phyloP scores from a whole-genome alignment of 2,113 vertebrate species.

The Tenebrosternarchus preto region DNA sequence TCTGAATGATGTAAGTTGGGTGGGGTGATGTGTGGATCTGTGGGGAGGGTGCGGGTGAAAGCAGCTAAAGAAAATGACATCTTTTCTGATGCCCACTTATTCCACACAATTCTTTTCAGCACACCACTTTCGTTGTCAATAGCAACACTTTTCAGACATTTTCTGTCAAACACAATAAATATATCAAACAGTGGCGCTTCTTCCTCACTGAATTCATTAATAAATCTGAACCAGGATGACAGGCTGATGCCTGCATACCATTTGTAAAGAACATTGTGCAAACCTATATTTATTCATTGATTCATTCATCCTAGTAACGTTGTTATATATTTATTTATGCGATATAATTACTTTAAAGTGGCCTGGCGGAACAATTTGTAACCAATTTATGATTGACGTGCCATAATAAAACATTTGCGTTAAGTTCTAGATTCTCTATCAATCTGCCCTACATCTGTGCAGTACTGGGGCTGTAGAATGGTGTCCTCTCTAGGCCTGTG shows the following conservation, averaged over 20 bases:
- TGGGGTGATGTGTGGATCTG: not conserved
- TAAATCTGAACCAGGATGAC: constrained; percentile 48
- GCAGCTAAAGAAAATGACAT: constrained; percentile 49
- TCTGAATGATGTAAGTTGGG: constrained; percentile 16
- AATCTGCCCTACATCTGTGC: not conserved
- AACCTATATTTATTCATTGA: constrained; percentile 49
- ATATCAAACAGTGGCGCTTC: constrained; percentile 40
- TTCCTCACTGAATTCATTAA: constrained; percentile 50
- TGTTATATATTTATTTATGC: constrained; percentile 50
- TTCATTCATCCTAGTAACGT: constrained; percentile 34
- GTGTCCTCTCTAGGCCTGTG: not conserved
- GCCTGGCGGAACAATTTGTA: constrained; percentile 53
- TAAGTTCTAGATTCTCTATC: constrained; percentile 36
- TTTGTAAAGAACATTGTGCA: constrained; percentile 42
- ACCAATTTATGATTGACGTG: constrained; percentile 52
- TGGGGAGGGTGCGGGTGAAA: not conserved
- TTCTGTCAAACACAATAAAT: constrained; percentile 49
- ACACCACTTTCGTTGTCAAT: constrained; percentile 44
- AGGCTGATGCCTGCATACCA: constrained; percentile 33
- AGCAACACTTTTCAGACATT: constrained; percentile 38
- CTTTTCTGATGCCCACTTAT: constrained; percentile 43
- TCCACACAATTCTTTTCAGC: constrained; percentile 17
- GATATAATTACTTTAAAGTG: constrained; percentile 57
- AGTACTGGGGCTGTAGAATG: not conserved
- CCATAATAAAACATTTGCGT: constrained; percentile 47